phyloP scores from a whole-genome alignment of 2,113 vertebrate genomes.

The Mixornis gularis region DNA sequence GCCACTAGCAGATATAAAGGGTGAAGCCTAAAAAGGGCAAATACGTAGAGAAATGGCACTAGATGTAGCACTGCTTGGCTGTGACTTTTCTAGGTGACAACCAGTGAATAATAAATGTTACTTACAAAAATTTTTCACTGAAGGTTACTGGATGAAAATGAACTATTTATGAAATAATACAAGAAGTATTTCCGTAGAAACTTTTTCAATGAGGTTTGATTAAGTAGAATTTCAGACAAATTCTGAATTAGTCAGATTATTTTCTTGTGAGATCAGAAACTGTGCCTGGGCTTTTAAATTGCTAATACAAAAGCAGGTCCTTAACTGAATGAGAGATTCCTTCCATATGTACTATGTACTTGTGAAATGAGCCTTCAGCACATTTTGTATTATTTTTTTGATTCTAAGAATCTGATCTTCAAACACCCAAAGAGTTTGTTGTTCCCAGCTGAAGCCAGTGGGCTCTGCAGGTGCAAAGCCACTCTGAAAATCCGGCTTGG shows the following conservation, averaged over 20 bases:
- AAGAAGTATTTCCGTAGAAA: background rate
- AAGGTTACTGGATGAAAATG: background rate
- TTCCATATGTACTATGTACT: background rate
- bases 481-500: background rate
- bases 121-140: background rate
- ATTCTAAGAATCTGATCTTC: conserved; percentile 6
- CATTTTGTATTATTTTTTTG: background rate
- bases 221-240: background rate
- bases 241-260: background rate
- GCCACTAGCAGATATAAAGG: background rate
- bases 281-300: background rate
- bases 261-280: background rate
- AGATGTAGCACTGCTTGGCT: background rate
- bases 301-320: background rate
- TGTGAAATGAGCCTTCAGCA: background rate
- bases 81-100: background rate
- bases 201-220: background rate
- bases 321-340: background rate
- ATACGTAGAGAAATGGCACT: background rate
- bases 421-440: background rate
- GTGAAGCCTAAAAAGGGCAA: background rate
- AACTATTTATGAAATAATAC: background rate
- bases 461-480: conserved; percentile 38
- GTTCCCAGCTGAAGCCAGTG: background rate
- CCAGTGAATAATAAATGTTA: background rate